Evolutionary conservation across 1,140 invertebrate genomes (phyloP).

Genomic region (Ceratosolen solmsi): DNA sequence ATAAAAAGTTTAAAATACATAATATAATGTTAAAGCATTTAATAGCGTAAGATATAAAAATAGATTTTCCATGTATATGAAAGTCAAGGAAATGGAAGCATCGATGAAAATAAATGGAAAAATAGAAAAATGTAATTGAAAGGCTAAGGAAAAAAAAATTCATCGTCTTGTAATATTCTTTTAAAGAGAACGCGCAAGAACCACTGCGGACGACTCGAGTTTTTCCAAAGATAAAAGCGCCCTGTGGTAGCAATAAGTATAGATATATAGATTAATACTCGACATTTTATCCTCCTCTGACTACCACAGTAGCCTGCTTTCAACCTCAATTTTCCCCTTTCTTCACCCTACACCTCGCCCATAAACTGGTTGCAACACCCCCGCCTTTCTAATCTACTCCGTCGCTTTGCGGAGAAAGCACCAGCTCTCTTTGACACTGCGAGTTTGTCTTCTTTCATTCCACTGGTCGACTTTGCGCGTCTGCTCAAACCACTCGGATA

Average conservation of each 20-base stretch:
- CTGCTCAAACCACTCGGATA: not conserved
- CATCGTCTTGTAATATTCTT: not conserved
- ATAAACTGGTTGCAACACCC: not conserved
- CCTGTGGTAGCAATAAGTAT: not conserved
- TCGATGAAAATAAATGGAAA: not conserved
- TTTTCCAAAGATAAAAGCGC: constrained; percentile 27
- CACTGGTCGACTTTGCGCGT: not conserved
- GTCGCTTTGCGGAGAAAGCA: not conserved
- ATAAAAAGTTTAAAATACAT: not conserved
- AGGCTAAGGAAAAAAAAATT: not conserved
- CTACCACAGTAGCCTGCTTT: constrained; percentile 24
- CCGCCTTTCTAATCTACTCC: not conserved
- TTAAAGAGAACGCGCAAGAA: not conserved
- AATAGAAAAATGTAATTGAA: not conserved
- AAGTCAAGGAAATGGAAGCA: not conserved
- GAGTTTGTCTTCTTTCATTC: not conserved
- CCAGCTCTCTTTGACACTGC: not conserved
- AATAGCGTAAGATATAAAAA: too few species aligned
- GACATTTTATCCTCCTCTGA: not conserved
- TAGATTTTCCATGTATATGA: not conserved
- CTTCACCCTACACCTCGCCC: not conserved
- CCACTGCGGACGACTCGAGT: not conserved
- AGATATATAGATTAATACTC: constrained; percentile 35
- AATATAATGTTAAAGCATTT: too few species aligned
- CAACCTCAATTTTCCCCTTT: constrained; percentile 1